Percentiles rank a stretch among this genome's conserved stretches.
Evolutionary conservation across 1,140 invertebrate genomes (phyloP).

Genomic region (Anastrepha ludens): DNA sequence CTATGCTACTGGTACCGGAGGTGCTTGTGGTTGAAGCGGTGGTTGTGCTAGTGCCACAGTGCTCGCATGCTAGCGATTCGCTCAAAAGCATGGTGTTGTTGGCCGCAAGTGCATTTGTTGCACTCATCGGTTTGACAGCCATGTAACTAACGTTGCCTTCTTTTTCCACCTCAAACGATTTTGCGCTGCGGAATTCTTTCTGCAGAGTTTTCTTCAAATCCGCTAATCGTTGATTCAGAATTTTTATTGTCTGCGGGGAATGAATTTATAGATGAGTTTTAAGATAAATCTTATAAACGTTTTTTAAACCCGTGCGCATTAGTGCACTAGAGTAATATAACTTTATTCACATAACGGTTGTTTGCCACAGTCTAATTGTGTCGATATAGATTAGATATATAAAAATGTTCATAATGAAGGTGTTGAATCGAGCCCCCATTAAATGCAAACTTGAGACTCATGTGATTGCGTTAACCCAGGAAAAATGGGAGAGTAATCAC

Average conservation of each 20-base stretch:
- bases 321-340: no score
- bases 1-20: slow-evolving; percentile 71
- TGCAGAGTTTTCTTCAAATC: slow-evolving; percentile 95
- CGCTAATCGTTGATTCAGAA: slow-evolving; percentile 87
- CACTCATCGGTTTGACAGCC: background rate
- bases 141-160: slow-evolving; percentile 7
- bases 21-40: slow-evolving; percentile 55
- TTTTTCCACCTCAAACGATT: slow-evolving; percentile 70
- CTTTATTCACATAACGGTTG: no score
- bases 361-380: no score
- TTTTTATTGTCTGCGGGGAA: slow-evolving; percentile 84
- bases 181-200: slow-evolving; percentile 81
- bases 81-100: background rate
- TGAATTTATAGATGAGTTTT: background rate
- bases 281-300: no score
- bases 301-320: no score
- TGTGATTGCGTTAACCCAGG: no score
- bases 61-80: background rate
- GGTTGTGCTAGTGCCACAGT: background rate
- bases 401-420: no score
- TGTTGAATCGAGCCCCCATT: no score
- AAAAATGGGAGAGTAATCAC: no score
- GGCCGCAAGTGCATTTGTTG: background rate
- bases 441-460: no score
- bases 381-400: no score